Percentiles rank a stretch among this genome's conserved stretches.
These are phyloP conservation scores for Riparia riparia DNA, from an alignment of 2,113 vertebrate species.

Conservation along the genomic window DNA sequence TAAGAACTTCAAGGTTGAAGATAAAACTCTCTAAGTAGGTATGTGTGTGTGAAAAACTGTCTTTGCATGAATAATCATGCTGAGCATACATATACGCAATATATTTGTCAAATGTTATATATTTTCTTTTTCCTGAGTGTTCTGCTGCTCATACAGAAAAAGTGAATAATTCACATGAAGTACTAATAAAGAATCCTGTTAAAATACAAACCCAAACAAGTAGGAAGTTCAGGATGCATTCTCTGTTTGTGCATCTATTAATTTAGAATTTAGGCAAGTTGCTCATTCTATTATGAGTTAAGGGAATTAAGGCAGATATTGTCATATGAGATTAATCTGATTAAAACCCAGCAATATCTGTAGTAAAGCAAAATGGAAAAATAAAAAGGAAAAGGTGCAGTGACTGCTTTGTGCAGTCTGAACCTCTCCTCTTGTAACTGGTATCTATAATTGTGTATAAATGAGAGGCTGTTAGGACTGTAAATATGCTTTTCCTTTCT, in stretches of 20 bases:
- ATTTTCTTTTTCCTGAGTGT: not conserved
- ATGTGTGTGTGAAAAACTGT: not conserved
- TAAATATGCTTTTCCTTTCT: constrained; percentile 55
- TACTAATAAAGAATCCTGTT: not conserved
- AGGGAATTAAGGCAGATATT: not conserved
- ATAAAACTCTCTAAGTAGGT: not conserved
- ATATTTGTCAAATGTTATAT: not conserved
- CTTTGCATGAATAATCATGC: not conserved
- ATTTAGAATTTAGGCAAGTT: not conserved
- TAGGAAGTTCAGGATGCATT: not conserved
- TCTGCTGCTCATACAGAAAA: not conserved
- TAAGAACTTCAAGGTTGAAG: not conserved
- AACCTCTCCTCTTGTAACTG: not conserved
- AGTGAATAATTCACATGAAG: not conserved
- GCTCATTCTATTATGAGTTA: not conserved
- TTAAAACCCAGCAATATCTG: not conserved
- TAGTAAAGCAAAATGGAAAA: not conserved
- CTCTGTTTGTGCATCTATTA: not conserved
- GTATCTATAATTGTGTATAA: constrained; percentile 29
- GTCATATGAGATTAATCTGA: not conserved
- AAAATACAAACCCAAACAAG: not conserved
- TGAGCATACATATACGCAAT: not conserved
- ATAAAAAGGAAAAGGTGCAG: not conserved
- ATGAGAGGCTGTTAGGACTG: constrained; percentile 20
- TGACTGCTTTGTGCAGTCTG: not conserved